phyloP scores from a whole-genome alignment of 2,888 invertebrate species.

The Phanerotoma sp. region DNA sequence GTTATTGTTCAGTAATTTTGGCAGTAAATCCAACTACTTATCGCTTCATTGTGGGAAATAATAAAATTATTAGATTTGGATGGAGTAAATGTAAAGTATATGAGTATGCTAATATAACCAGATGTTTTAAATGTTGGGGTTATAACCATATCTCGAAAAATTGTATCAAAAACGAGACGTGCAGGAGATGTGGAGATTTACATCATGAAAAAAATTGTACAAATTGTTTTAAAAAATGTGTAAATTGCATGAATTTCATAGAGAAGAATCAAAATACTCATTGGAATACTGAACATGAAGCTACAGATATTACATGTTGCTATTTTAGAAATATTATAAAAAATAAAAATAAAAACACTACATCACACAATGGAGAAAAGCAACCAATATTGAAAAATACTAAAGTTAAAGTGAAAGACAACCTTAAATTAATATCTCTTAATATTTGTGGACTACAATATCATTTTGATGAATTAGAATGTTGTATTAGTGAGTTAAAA shows the following conservation, averaged over 20 bases:
- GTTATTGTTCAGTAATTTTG: too few species aligned
- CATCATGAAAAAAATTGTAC: background rate
- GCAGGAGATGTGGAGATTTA: background rate
- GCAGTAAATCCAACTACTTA: too few species aligned
- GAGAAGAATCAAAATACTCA: too few species aligned
- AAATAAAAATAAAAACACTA: too few species aligned
- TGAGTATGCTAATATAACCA: background rate
- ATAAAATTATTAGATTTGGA: conserved; percentile 1
- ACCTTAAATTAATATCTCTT: too few species aligned
- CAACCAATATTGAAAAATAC: too few species aligned
- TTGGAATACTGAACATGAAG: too few species aligned
- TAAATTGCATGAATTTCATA: too few species aligned
- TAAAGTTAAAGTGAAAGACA: too few species aligned
- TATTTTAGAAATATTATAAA: background rate
- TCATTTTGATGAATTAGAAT: background rate
- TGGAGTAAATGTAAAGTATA: background rate
- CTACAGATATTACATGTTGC: too few species aligned
- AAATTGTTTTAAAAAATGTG: background rate
- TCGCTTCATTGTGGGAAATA: too few species aligned
- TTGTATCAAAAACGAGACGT: background rate
- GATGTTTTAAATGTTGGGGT: background rate
- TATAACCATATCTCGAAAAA: background rate
- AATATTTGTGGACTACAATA: background rate
- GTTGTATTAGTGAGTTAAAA: background rate
- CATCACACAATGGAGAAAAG: too few species aligned